Percentiles rank a stretch among this genome's conserved stretches.
Evolutionary conservation across 1,140 invertebrate species (phyloP).

Genomic region (Drosophila rhopaloa): DNA sequence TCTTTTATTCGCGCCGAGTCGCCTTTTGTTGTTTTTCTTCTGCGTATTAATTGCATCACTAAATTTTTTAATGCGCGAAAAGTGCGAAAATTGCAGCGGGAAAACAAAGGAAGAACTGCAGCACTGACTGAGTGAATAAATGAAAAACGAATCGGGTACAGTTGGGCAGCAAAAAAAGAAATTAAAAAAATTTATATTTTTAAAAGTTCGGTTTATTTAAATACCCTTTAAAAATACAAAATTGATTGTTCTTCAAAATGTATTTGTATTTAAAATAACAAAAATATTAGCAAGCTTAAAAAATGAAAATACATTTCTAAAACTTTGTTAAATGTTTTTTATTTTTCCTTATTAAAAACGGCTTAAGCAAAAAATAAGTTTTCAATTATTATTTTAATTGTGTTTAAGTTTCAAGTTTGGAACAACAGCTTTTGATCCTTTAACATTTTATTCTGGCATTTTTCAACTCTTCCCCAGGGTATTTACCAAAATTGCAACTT

Average conservation of each 20-base stretch:
- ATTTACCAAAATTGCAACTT: slow-evolving; percentile 11
- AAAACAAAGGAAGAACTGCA: slow-evolving; percentile 58
- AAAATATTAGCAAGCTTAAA: too few species aligned
- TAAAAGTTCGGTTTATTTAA: neutral
- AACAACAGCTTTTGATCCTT: neutral
- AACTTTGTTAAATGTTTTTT: too few species aligned
- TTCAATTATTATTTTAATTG: too few species aligned
- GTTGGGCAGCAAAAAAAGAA: slow-evolving; percentile 16
- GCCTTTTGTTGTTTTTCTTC: slow-evolving; percentile 55
- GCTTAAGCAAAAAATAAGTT: too few species aligned
- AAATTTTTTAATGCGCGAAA: slow-evolving; percentile 79
- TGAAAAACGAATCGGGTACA: slow-evolving; percentile 63
- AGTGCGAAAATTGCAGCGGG: slow-evolving; percentile 73
- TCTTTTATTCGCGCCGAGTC: slow-evolving; percentile 3
- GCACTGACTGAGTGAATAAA: slow-evolving; percentile 35
- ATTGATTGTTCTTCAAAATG: too few species aligned
- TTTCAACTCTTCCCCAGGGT: slow-evolving; percentile 11
- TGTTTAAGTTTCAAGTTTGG: too few species aligned
- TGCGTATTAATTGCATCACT: slow-evolving; percentile 78
- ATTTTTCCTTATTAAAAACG: too few species aligned
- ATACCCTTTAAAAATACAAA: neutral
- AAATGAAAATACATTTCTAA: too few species aligned
- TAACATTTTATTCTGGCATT: neutral
- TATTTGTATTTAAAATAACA: too few species aligned
- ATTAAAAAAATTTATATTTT: slow-evolving; percentile 3